These are phyloP conservation scores for Oxycera nigricornis DNA, from an alignment of 2,888 invertebrate genomes.

Conservation along the genomic window DNA sequence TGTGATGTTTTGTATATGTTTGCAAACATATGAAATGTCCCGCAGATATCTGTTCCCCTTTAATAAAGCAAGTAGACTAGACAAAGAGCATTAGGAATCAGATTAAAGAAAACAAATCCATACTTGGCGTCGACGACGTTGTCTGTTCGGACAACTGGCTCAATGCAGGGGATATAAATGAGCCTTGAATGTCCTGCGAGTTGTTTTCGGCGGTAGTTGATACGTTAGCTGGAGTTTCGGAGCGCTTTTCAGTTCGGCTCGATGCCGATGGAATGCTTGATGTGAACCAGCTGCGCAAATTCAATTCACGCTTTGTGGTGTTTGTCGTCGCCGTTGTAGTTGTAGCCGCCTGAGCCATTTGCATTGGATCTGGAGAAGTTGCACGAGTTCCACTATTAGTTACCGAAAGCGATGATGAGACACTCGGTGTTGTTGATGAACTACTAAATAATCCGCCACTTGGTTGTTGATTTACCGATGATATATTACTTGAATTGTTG, in stretches of 20 bases:
- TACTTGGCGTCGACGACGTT: slow-evolving; percentile 49
- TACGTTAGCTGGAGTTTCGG: slow-evolving; percentile 43
- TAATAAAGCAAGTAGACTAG: not conserved
- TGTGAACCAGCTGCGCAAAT: slow-evolving; percentile 56
- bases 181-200: slow-evolving; percentile 60
- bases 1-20: not conserved
- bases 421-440: slow-evolving; percentile 10
- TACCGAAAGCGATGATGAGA: slow-evolving; percentile 15
- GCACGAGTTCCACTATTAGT: slow-evolving; percentile 42
- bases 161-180: slow-evolving; percentile 57
- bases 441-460: slow-evolving; percentile 9
- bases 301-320: slow-evolving; percentile 52
- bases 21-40: not conserved
- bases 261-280: slow-evolving; percentile 51
- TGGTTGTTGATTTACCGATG: slow-evolving; percentile 34
- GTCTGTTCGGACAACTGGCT: slow-evolving; percentile 53
- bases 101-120: no score
- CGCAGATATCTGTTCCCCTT: slow-evolving; percentile 8
- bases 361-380: slow-evolving; percentile 48
- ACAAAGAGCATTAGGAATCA: slow-evolving; percentile 31
- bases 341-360: not conserved
- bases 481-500: slow-evolving; percentile 37
- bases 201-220: slow-evolving; percentile 52
- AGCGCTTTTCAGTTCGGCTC: slow-evolving; percentile 49
- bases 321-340: slow-evolving; percentile 44